phyloP scores from a whole-genome alignment of 2,113 vertebrate genomes.

The Lota lota region DNA sequence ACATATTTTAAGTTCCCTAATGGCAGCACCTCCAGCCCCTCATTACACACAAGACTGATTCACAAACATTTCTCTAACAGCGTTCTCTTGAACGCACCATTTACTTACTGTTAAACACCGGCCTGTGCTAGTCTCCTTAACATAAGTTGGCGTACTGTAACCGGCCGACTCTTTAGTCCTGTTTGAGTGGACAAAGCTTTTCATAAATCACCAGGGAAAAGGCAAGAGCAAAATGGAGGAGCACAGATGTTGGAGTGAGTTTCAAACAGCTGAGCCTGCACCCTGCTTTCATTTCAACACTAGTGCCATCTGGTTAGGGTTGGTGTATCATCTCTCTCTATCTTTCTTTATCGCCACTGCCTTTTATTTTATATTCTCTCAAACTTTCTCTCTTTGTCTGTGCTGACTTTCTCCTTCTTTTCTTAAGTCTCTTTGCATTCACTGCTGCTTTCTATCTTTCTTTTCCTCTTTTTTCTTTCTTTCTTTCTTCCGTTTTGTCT shows the following conservation, averaged over 20 bases:
- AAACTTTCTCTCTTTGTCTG: no score
- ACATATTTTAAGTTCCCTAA: no score
- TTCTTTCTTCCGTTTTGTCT: not conserved
- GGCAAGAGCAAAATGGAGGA: slow-evolving; percentile 22
- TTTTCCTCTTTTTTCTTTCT: not conserved
- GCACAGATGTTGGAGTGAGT: slow-evolving; percentile 63
- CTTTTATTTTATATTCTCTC: slow-evolving; percentile 18
- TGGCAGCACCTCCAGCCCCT: no score
- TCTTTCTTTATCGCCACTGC: not conserved
- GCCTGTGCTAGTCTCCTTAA: slow-evolving; percentile 10
- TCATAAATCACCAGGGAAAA: slow-evolving; percentile 32
- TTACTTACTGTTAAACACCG: not conserved
- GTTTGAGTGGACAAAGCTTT: slow-evolving; percentile 2
- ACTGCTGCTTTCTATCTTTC: no score
- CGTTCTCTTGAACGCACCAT: not conserved
- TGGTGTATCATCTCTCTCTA: not conserved
- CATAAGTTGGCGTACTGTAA: no score
- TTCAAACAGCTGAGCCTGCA: slow-evolving; percentile 69
- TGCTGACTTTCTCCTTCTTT: no score
- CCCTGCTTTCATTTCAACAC: slow-evolving; percentile 53
- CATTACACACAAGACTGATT: no score
- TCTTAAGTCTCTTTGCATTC: no score
- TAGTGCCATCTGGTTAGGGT: not conserved
- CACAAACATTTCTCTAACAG: no score
- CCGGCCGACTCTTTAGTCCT: no score